These are phyloP conservation scores for Pholis gunnellus DNA, from an alignment of 2,113 vertebrate genomes.

Conservation along the genomic window DNA sequence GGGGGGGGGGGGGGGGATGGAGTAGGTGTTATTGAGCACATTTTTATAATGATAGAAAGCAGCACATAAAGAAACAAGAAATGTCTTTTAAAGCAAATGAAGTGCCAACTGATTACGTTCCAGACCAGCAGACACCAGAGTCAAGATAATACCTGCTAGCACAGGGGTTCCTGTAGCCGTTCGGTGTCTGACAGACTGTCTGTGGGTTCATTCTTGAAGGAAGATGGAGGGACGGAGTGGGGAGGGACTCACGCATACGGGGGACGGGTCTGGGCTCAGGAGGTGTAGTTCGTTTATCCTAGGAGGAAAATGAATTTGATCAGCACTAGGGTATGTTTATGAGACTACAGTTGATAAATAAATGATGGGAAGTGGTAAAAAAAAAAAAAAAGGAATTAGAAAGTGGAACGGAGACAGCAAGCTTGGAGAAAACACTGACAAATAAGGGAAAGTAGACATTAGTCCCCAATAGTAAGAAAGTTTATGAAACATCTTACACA, in stretches of 20 bases:
- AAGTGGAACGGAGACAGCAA: background rate
- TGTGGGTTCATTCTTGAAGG: conserved; percentile 71
- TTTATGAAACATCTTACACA: background rate
- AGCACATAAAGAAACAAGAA: background rate
- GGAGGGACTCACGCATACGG: conserved; percentile 69
- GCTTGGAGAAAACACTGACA: background rate
- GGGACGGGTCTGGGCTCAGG: conserved; percentile 76
- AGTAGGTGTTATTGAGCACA: background rate
- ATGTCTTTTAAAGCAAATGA: background rate
- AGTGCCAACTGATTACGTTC: background rate
- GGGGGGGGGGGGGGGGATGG: background rate
- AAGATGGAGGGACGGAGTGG: conserved; percentile 71
- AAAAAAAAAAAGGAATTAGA: background rate
- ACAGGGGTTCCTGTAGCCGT: conserved; percentile 72
- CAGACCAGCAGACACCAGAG: background rate
- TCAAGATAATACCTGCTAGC: conserved; percentile 82
- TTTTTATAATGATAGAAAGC: background rate
- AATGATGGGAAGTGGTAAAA: background rate
- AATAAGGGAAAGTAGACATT: background rate
- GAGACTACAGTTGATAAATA: conserved; percentile 8
- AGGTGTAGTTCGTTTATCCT: conserved; percentile 80
- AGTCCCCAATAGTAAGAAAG: background rate
- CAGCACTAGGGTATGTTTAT: background rate
- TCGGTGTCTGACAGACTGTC: conserved; percentile 85
- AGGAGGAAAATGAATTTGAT: conserved; percentile 5